Percentiles rank a stretch among this genome's conserved stretches.
These are phyloP conservation scores for Poeciliopsis turneri DNA, from an alignment of 2,797 vertebrate genomes.

Conservation along the genomic window DNA sequence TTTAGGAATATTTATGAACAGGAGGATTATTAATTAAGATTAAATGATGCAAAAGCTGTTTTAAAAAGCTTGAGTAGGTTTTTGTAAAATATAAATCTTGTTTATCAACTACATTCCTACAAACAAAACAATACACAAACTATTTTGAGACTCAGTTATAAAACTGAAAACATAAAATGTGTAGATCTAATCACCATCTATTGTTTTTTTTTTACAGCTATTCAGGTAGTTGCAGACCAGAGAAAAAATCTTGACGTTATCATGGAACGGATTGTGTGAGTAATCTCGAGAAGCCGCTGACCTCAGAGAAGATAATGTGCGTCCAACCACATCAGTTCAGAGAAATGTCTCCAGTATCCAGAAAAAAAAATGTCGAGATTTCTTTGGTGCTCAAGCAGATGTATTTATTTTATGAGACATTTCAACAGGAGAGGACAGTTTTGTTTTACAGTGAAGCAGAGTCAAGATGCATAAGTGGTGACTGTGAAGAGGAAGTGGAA, in stretches of 20 bases:
- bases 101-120: background rate
- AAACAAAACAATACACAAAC: background rate
- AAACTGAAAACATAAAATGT: background rate
- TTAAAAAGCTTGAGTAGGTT: background rate
- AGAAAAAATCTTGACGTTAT: slow-evolving; percentile 11
- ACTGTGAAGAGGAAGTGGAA: slow-evolving; percentile 1
- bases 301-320: background rate
- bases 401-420: background rate
- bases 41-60: background rate
- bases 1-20: background rate
- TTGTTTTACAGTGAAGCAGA: background rate
- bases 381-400: background rate
- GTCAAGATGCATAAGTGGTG: too few species aligned
- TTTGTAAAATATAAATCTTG: background rate
- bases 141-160: background rate
- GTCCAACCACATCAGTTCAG: background rate
- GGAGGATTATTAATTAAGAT: background rate
- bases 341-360: background rate
- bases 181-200: too few species aligned
- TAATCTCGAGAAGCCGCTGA: background rate
- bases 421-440: background rate
- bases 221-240: background rate
- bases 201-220: slow-evolving; percentile 9
- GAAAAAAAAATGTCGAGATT: background rate
- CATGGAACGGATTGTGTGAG: slow-evolving; percentile 44